Evolutionary conservation across 2,888 invertebrate genomes (phyloP).

Genomic region (Deroplatys truncata): DNA sequence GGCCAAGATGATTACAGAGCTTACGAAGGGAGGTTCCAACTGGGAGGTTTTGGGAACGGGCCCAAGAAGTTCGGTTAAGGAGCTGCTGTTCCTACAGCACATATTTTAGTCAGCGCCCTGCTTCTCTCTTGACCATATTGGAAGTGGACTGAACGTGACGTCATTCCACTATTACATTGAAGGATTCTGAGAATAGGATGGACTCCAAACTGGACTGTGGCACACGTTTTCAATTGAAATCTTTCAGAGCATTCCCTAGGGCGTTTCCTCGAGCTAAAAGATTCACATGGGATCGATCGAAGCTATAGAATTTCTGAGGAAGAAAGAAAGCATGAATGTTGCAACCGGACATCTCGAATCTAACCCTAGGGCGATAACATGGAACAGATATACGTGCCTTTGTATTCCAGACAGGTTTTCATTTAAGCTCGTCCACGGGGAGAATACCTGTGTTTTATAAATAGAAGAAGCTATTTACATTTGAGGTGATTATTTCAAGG

Average conservation of each 20-base stretch:
- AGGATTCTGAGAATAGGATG: background rate
- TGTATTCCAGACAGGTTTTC: too few relatives aligned
- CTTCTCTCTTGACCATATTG: background rate
- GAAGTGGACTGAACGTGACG: background rate
- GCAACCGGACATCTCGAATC: background rate
- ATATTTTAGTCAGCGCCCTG: background rate
- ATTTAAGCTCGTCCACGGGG: too few relatives aligned
- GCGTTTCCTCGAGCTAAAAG: background rate
- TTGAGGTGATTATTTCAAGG: too few relatives aligned
- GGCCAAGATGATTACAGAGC: too few relatives aligned
- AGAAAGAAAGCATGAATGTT: background rate
- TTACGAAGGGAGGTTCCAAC: too few relatives aligned
- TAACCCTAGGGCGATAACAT: background rate
- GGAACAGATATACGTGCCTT: background rate
- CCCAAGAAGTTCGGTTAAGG: too few relatives aligned
- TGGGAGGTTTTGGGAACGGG: too few relatives aligned
- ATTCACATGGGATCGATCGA: background rate
- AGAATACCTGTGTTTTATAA: too few relatives aligned
- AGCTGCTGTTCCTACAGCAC: background rate
- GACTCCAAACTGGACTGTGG: background rate
- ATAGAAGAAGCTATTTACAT: too few relatives aligned
- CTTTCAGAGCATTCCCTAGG: background rate
- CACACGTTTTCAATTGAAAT: background rate
- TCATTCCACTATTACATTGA: background rate
- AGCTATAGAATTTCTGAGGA: background rate